These are phyloP conservation scores for Acanthopleura granulata DNA, from an alignment of 2,888 invertebrate species.

Conservation along the genomic window DNA sequence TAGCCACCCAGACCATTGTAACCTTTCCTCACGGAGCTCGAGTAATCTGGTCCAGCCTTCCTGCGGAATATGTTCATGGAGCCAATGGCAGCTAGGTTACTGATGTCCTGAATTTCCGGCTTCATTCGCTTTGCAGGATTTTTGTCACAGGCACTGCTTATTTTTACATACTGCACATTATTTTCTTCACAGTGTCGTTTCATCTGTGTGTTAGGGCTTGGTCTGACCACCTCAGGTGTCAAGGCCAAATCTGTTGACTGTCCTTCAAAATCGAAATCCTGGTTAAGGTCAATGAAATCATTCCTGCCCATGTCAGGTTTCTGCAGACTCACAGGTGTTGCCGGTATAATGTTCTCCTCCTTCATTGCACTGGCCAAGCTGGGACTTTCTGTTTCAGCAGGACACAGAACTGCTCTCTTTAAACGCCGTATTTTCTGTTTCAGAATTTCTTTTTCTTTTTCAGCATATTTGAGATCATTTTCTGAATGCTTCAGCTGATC, in stretches of 20 bases:
- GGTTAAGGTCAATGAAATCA: constrained; percentile 34
- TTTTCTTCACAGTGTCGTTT: constrained; percentile 36
- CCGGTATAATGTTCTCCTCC: constrained; percentile 35
- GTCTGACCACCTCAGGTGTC: constrained; percentile 31
- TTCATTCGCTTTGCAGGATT: constrained; percentile 36
- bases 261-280: constrained; percentile 32
- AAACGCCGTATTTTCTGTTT: constrained; percentile 39
- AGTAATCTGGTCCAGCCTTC: constrained; percentile 33
- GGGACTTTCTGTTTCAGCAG: constrained; percentile 33
- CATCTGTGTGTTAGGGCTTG: constrained; percentile 28
- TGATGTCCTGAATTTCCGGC: constrained; percentile 28
- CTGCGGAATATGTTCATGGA: constrained; percentile 55
- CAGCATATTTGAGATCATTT: constrained; percentile 49
- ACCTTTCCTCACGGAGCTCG: constrained; percentile 47
- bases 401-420: constrained; percentile 37
- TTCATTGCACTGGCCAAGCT: constrained; percentile 48
- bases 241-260: constrained; percentile 23
- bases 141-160: constrained; percentile 41
- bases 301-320: constrained; percentile 25
- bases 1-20: constrained; percentile 59
- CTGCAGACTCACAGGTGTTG: constrained; percentile 38
- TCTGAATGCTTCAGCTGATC: constrained; percentile 49
- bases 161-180: constrained; percentile 46
- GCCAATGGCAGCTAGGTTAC: constrained; percentile 31
- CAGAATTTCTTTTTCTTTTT: constrained; percentile 43